Conservation (phyloP, 2,113 vertebrate species). For the Eonycteris spelaea region DNA sequence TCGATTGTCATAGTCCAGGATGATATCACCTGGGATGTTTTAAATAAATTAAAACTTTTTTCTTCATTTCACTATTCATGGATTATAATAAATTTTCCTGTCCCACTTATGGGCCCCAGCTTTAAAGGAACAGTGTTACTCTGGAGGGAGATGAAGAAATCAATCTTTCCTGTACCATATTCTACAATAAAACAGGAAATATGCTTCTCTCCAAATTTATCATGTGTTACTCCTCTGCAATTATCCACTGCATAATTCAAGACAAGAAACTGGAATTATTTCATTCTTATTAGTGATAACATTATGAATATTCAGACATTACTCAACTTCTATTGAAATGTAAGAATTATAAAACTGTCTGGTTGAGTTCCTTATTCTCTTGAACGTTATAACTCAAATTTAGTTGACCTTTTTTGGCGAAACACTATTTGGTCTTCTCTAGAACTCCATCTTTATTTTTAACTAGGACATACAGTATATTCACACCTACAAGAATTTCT, state of each 20-base stretch:
- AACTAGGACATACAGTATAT: background rate
- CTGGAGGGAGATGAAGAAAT: background rate
- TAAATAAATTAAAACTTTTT: constrained; percentile 1
- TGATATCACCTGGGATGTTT: background rate
- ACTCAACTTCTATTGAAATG: background rate
- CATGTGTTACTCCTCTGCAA: background rate
- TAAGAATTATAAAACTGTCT: constrained; percentile 13
- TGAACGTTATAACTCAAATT: background rate
- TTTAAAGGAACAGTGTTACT: background rate
- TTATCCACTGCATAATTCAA: background rate
- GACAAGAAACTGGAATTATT: background rate
- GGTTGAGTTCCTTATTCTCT: background rate
- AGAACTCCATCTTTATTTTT: background rate
- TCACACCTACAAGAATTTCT: background rate
- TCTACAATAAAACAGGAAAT: background rate
- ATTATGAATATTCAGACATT: background rate
- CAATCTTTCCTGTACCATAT: background rate
- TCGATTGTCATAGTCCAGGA: background rate
- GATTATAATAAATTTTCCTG: background rate
- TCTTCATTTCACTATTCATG: background rate
- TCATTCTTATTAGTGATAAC: constrained; percentile 2
- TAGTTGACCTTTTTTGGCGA: background rate
- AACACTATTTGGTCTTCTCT: background rate
- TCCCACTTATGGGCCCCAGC: background rate
- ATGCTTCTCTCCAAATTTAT: background rate